Evolutionary conservation across 2,797 vertebrate genomes (phyloP).

Genomic region (Ptychadena robeensis): DNA sequence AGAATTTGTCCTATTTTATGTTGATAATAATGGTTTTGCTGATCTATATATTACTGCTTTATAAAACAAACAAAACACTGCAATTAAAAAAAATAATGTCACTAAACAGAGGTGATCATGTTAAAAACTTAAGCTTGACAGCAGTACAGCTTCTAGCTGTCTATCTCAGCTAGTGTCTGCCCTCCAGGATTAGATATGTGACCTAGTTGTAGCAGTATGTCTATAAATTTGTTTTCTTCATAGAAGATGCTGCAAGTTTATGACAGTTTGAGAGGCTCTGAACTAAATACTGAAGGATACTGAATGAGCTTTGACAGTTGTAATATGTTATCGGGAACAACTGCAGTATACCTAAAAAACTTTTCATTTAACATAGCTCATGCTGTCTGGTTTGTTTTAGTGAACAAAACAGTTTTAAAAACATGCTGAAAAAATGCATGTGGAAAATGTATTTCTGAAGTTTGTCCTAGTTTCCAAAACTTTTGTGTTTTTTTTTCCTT

Average conservation of each 20-base stretch:
- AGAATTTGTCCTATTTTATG: not conserved
- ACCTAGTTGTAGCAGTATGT: slow-evolving; percentile 57
- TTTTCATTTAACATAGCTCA: slow-evolving; percentile 37
- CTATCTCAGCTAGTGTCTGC: slow-evolving; percentile 33
- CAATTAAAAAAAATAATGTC: not conserved
- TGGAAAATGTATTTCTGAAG: not conserved
- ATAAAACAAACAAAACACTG: not conserved
- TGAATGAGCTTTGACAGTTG: slow-evolving; percentile 58
- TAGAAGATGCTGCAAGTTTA: slow-evolving; percentile 55
- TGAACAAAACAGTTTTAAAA: slow-evolving; percentile 31
- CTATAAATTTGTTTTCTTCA: slow-evolving; percentile 59
- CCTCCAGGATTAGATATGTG: slow-evolving; percentile 52
- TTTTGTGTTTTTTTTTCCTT: not conserved
- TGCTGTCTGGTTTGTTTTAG: slow-evolving; percentile 16
- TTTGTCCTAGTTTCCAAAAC: slow-evolving; percentile 23
- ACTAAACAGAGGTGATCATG: slow-evolving; percentile 1
- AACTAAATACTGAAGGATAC: slow-evolving; percentile 55
- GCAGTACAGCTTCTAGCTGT: slow-evolving; percentile 11
- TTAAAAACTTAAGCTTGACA: slow-evolving; percentile 15
- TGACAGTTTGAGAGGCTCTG: slow-evolving; percentile 57
- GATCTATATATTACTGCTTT: not conserved
- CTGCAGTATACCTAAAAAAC: slow-evolving; percentile 21
- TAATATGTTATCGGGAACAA: slow-evolving; percentile 55
- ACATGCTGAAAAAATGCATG: not conserved
- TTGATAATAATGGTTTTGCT: not conserved